Conservation (phyloP, 2,888 invertebrate genomes). For the Oscheius sp. region DNA sequence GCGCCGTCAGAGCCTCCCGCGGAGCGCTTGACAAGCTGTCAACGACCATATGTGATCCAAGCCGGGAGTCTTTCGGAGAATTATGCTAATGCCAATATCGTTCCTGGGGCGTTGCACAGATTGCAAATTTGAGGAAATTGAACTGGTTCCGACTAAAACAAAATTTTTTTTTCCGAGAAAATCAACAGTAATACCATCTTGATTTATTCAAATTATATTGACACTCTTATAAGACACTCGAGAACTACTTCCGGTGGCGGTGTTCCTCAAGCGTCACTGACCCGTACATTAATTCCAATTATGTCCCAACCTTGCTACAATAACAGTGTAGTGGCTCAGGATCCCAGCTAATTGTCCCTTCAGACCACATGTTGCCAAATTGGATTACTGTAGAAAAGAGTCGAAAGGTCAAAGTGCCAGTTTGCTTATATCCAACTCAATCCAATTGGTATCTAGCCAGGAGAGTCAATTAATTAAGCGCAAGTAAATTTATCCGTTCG, state of each 20-base stretch:
- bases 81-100: conserved; percentile 25
- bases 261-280: conserved; percentile 30
- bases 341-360: conserved; percentile 20
- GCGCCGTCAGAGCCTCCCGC: conserved; percentile 21
- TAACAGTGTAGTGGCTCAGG: conserved; percentile 31
- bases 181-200: too few species aligned
- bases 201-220: too few species aligned
- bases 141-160: not conserved
- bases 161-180: too few species aligned
- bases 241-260: conserved; percentile 20
- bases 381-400: conserved; percentile 8
- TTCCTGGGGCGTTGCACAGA: not conserved
- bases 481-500: conserved; percentile 21
- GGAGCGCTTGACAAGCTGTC: conserved; percentile 26
- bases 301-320: conserved; percentile 29
- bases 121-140: not conserved
- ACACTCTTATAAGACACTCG: not conserved
- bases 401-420: not conserved
- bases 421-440: not conserved
- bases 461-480: conserved; percentile 19
- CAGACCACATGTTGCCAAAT: conserved; percentile 25
- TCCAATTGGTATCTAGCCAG: not conserved
- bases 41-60: conserved; percentile 23
- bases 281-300: conserved; percentile 33
- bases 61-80: conserved; percentile 14